A percentile compares a stretch with the other conserved stretches of the same genome.
Evolutionary conservation across 2,113 vertebrate species (phyloP).

Genomic region (Nansenia antarctica): DNA sequence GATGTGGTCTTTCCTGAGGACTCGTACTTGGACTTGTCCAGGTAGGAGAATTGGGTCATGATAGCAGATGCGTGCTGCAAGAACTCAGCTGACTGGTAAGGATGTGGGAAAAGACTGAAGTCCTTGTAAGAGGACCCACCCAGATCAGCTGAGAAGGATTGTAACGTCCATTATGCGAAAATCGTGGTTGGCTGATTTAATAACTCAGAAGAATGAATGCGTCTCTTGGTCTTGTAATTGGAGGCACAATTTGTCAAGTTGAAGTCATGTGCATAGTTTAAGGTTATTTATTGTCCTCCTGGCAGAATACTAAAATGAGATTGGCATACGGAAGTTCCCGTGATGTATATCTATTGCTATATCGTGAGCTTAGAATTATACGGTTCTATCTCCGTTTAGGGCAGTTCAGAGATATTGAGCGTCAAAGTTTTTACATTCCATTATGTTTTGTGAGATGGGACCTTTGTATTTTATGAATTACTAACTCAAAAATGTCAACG

Average conservation of each 20-base stretch:
- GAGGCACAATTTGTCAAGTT: constrained; percentile 52
- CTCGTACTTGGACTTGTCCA: no score
- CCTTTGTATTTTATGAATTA: no score
- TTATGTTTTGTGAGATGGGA: no score
- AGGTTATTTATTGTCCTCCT: constrained; percentile 35
- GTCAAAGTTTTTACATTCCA: no score
- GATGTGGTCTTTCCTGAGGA: no score
- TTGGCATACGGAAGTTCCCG: not conserved
- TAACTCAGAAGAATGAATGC: constrained; percentile 53
- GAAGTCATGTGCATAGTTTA: constrained; percentile 60
- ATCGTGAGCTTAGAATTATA: no score
- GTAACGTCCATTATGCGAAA: constrained; percentile 27
- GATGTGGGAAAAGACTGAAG: not conserved
- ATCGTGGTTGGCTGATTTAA: constrained; percentile 53
- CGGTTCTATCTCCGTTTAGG: no score
- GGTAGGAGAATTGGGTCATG: not conserved
- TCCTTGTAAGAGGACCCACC: constrained; percentile 10
- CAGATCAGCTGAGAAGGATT: constrained; percentile 49
- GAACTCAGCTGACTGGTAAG: not conserved
- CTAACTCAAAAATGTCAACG: no score
- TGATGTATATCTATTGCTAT: not conserved
- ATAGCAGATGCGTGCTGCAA: constrained; percentile 32
- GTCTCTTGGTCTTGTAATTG: constrained; percentile 58
- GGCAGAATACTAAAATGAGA: not conserved
- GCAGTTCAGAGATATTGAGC: no score